phyloP scores from a whole-genome alignment of 2,888 invertebrate genomes.

The Malthinus flaveolus region DNA sequence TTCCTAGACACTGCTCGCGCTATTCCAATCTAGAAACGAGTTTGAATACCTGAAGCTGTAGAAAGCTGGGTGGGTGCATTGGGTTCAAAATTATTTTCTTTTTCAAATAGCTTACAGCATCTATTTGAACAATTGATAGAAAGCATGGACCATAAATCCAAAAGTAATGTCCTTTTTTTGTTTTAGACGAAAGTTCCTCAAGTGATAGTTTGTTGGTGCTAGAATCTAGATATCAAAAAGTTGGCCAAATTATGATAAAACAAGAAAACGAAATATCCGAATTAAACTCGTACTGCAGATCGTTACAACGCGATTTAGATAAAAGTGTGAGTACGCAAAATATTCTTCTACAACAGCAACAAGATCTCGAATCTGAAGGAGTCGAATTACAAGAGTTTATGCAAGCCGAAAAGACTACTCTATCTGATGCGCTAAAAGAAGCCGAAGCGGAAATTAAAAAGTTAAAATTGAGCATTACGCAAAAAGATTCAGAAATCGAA shows the following conservation, averaged over 20 bases:
- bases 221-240: constrained; percentile 75
- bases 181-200: constrained; percentile 42
- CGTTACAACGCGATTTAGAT: constrained; percentile 71
- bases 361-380: constrained; percentile 78
- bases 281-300: constrained; percentile 69
- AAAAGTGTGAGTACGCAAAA: constrained; percentile 70
- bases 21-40: too few species aligned
- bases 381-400: constrained; percentile 86
- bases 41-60: too few species aligned
- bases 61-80: too few species aligned
- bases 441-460: constrained; percentile 66
- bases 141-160: not conserved
- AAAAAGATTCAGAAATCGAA: constrained; percentile 61
- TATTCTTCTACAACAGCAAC: constrained; percentile 70
- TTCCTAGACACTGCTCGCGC: too few species aligned
- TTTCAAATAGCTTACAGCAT: too few species aligned
- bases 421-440: constrained; percentile 79
- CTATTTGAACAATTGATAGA: too few species aligned
- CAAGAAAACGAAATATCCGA: constrained; percentile 78
- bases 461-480: constrained; percentile 45
- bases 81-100: too few species aligned
- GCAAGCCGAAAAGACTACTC: constrained; percentile 80
- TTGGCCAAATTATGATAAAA: constrained; percentile 72
- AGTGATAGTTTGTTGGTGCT: constrained; percentile 73
- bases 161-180: not conserved